phyloP scores from a whole-genome alignment of 2,888 invertebrate genomes.

The Periphyllus acericola region DNA sequence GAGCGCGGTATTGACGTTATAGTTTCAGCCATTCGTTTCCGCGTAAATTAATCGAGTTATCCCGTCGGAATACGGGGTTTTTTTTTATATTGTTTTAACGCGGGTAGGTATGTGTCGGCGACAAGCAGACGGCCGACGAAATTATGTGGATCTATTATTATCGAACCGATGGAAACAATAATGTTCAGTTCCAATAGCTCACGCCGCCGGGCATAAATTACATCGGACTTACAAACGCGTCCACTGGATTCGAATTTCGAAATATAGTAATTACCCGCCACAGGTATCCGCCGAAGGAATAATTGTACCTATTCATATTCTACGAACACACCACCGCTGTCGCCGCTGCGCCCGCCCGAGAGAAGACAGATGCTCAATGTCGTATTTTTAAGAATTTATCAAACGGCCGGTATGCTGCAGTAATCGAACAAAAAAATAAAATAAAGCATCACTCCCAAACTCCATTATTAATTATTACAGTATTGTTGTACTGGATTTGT shows the following conservation, averaged over 20 bases:
- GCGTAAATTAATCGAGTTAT: neutral
- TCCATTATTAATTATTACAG: too few species aligned
- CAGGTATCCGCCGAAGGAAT: neutral
- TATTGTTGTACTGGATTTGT: too few species aligned
- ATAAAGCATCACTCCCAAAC: too few species aligned
- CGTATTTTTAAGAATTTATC: neutral
- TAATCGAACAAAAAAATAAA: too few species aligned
- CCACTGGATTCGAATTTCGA: neutral
- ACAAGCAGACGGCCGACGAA: neutral
- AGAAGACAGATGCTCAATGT: neutral
- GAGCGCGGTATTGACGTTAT: neutral
- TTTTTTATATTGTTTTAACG: slow-evolving; percentile 1
- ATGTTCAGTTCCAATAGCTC: neutral
- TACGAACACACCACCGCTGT: neutral
- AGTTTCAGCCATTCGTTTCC: neutral
- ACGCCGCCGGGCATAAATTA: neutral
- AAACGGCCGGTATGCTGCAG: too few species aligned
- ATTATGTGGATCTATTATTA: neutral
- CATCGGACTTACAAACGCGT: neutral
- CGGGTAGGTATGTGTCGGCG: too few species aligned
- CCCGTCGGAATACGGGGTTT: too few species aligned
- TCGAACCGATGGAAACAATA: neutral
- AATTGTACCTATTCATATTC: slow-evolving; percentile 14
- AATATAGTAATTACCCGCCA: neutral
- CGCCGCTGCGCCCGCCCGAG: neutral